phyloP scores from a whole-genome alignment of 2,888 invertebrate species.

The Tachina grossa region DNA sequence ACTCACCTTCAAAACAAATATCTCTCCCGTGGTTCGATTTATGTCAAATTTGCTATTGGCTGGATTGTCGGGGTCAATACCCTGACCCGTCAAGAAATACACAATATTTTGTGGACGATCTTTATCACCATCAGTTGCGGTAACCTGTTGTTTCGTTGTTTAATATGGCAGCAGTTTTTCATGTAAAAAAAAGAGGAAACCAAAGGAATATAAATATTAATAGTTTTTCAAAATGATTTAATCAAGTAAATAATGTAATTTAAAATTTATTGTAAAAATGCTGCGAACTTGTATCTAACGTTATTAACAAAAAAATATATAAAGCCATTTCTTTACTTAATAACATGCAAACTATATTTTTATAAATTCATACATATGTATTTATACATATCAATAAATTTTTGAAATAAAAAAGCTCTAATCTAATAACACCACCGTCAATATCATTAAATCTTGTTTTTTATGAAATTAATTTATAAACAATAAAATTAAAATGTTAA shows the following conservation, averaged over 20 bases:
- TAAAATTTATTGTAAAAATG: constrained; percentile 30
- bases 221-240: constrained; percentile 3
- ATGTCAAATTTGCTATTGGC: constrained; percentile 98
- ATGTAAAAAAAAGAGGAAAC: neutral
- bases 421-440: neutral
- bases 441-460: neutral
- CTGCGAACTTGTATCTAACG: neutral
- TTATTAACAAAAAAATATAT: neutral
- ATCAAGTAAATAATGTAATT: constrained; percentile 27
- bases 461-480: constrained; percentile 6
- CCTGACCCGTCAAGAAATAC: constrained; percentile 97
- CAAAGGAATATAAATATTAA: constrained; percentile 14
- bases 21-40: constrained; percentile 96
- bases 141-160: constrained; percentile 87
- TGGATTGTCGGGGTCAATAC: constrained; percentile 97
- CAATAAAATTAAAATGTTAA: constrained; percentile 19
- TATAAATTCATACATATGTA: neutral
- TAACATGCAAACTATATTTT: neutral
- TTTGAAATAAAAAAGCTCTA: constrained; percentile 7
- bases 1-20: constrained; percentile 95
- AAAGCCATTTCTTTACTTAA: neutral
- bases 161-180: constrained; percentile 50
- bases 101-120: constrained; percentile 97
- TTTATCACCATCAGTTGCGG: constrained; percentile 97
- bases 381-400: neutral